Base-by-base conservation (phyloP, 2,113 vertebrate genomes). In the Pelmatolapia mariae region DNA sequence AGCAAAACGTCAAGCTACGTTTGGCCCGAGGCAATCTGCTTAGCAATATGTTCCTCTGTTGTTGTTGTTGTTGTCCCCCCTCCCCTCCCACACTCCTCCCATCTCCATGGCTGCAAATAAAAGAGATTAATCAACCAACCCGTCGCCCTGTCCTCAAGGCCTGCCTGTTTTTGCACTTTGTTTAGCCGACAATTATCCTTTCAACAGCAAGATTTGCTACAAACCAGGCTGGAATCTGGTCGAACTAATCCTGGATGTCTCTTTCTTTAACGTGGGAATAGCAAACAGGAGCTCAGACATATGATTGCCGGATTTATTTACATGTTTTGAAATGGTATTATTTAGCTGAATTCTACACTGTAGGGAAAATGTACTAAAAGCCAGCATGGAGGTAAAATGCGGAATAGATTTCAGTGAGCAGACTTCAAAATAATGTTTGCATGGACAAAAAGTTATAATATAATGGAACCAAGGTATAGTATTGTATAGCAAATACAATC, bases 41-140 rank as follows among this genome's bases (percentile, higher is more conserved):
- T 24, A 33, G 73, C 93, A 94, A 94, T 94, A 93, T 93, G 94
- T 93, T 90, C 80, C 61, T 45, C 13, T 89, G 84, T 87, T 88
- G 84, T 53, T 81, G 76, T 12, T 4, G 33, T 24, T 15, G 63
- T 33, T 1, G 3, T 4, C 10, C 24, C 56, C 24, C 13, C n/a
- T 1, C 38, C 15, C 57, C 18, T 10, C 52, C 5, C 24, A 7
- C 7, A 2, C 31, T 10, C 26, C 40, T 18, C 24, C 36, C n/a
- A 26, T 40, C 80, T 22, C 56, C 43, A 36, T 45, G 18, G 22
- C 66, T 85, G 86, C 84, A 91, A 91, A 92, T 86, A 88, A 87
- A 81, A 83, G 73, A 82, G 56, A 91, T 91, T 86, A 89, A 89
- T 80, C 54, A 86, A 91, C 54, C 15, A 76, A 56, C 63, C 76